Evolutionary conservation across 2,797 vertebrate species (phyloP), one percentile per base, ranked within the genome.

Genomic region (Cichlasoma orientale): DNA sequence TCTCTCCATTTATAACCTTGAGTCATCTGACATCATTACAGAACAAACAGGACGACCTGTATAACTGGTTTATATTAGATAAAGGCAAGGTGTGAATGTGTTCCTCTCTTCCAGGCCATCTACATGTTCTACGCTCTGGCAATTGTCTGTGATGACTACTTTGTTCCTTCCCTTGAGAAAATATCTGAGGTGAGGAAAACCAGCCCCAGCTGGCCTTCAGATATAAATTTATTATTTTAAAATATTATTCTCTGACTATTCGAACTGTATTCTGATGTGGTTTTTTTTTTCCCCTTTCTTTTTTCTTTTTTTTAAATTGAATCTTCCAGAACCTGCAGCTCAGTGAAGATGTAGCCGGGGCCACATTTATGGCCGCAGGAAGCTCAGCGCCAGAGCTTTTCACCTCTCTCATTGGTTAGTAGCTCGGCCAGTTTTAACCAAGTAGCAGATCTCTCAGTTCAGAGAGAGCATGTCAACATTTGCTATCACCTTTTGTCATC

Each of bases 91-190:
- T 79, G 33, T 63, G n/a, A n/a, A 5, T 75, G 31, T 70, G 2
- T 82, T 18, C 2, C 31, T 80, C 36, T 58, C 66, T 74, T 84
- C 31, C 85, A 96, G 96, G 96, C 95, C 5, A 93, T 96, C 89
- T 96, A 96, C 90, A 96, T 95, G 95, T 96, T 96, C 92, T 96
- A 96, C 23, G 96, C 96, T 66, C 91, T 96, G 56, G 96, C 95
- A 63, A 94, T 96, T 38, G 94, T 96, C 79, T 96, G 96, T n/a
- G 95, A 96, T 9, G 95, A 95, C 87, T 96, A 95, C 90, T 96
- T 96, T 70, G 96, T 96, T 9, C 96, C 96, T 1, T 96, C 95
- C 7, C 92, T 96, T 74, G 95, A 96, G 87, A 96, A 96, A 88
- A 96, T 96, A 88, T 96, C 95, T 13, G 95, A 96, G 95, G 96